Conservation (phyloP, 2,797 vertebrate genomes). For the Gymnodraco acuticeps region DNA sequence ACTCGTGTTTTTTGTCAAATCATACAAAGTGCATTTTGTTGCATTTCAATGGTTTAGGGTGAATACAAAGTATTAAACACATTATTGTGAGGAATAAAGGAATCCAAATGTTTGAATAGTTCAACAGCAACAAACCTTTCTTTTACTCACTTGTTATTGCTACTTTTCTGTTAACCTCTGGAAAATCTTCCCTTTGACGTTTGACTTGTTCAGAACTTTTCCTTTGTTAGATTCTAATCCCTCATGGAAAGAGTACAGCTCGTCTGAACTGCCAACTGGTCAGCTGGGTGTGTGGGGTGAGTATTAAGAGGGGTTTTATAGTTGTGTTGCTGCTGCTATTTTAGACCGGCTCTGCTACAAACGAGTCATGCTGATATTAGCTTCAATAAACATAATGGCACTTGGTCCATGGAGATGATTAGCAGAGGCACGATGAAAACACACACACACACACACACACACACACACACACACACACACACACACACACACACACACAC, state of each 20-base stretch:
- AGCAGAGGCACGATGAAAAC: slow-evolving; percentile 19
- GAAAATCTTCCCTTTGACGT: background rate
- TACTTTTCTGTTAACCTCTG: slow-evolving; percentile 1
- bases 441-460: slow-evolving; percentile 3
- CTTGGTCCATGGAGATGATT: slow-evolving; percentile 28
- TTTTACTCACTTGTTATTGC: background rate
- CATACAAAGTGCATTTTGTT: background rate
- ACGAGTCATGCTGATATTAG: slow-evolving; percentile 40
- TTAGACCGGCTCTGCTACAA: slow-evolving; percentile 21
- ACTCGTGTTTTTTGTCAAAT: background rate
- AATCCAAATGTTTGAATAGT: background rate
- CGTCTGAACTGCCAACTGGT: slow-evolving; percentile 24
- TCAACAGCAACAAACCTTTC: background rate
- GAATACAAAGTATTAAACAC: background rate
- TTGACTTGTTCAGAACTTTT: slow-evolving; percentile 14
- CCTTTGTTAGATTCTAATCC: background rate
- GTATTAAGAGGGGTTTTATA: slow-evolving; percentile 25
- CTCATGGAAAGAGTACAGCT: background rate
- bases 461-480: no score
- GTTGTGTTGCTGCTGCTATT: slow-evolving; percentile 48
- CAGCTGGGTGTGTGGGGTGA: slow-evolving; percentile 8
- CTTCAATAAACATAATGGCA: slow-evolving; percentile 40
- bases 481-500: background rate
- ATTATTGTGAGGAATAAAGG: background rate
- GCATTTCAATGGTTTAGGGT: background rate